Evolutionary conservation across 2,888 invertebrate genomes (phyloP).

Genomic region (Cecidostiba fungosa): DNA sequence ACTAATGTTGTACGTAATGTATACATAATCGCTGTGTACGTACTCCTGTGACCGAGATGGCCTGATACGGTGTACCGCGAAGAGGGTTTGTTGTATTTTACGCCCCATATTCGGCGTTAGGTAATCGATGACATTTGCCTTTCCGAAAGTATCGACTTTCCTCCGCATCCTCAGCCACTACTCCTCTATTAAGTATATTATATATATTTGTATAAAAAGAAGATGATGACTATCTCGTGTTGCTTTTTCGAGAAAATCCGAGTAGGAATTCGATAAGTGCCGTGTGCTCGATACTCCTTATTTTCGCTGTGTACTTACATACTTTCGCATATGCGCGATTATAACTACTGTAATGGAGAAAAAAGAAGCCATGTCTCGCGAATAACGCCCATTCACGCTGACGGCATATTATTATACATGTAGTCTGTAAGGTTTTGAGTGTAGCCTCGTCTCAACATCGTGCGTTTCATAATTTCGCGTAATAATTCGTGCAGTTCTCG

Average conservation of each 20-base stretch:
- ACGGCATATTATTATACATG: neutral
- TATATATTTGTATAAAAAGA: too few relatives aligned
- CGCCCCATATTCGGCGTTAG: slow-evolving; percentile 14
- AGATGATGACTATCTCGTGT: neutral
- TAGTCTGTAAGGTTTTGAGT: neutral
- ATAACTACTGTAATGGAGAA: too few relatives aligned
- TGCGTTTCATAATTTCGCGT: slow-evolving; percentile 26
- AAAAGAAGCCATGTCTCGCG: neutral
- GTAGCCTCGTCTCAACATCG: neutral
- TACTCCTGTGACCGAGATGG: neutral
- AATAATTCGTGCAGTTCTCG: neutral
- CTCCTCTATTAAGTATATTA: neutral
- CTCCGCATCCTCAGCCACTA: neutral
- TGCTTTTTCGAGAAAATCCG: neutral
- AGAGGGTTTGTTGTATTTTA: neutral
- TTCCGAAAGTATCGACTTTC: slow-evolving; percentile 32
- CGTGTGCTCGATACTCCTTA: neutral
- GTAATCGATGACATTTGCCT: slow-evolving; percentile 24
- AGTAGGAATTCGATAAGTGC: too few relatives aligned
- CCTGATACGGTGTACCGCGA: neutral
- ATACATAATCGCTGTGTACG: neutral
- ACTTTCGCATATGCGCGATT: neutral
- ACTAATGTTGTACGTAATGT: neutral
- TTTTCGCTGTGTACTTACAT: neutral
- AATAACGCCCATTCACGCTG: slow-evolving; percentile 30